Evolutionary conservation across 2,113 vertebrate species (phyloP).

Genomic region (Pollachius pollachius): DNA sequence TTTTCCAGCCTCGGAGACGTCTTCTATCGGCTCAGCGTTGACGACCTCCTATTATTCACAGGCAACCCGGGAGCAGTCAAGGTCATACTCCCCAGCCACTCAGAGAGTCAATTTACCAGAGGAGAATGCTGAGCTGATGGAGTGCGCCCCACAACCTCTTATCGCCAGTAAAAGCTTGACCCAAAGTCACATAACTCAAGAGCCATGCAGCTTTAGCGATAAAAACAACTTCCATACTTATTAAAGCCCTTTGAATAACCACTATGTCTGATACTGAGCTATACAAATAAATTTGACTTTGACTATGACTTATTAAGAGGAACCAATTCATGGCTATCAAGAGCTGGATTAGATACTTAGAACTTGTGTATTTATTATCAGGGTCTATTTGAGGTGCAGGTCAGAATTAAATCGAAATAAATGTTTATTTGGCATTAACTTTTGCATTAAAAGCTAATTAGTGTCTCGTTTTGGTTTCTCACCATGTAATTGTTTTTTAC

Average conservation of each 20-base stretch:
- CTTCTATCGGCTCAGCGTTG: constrained; percentile 29
- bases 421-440: too few species aligned
- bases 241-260: constrained; percentile 22
- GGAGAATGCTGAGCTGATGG: constrained; percentile 63
- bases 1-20: neutral
- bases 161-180: constrained; percentile 59
- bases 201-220: neutral
- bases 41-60: constrained; percentile 26
- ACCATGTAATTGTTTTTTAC: too few species aligned
- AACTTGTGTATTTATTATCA: too few species aligned
- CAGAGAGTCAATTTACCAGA: constrained; percentile 70
- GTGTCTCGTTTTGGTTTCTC: too few species aligned
- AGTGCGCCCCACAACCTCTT: constrained; percentile 36
- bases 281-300: neutral
- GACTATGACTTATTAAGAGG: neutral
- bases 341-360: too few species aligned
- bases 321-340: neutral
- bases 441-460: too few species aligned
- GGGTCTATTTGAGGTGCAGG: too few species aligned
- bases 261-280: too few species aligned
- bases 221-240: constrained; percentile 38
- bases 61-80: neutral
- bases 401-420: too few species aligned
- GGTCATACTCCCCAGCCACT: neutral
- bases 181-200: neutral